Evolutionary conservation across 2,113 vertebrate species (phyloP).

Genomic region (Mirounga angustirostris): DNA sequence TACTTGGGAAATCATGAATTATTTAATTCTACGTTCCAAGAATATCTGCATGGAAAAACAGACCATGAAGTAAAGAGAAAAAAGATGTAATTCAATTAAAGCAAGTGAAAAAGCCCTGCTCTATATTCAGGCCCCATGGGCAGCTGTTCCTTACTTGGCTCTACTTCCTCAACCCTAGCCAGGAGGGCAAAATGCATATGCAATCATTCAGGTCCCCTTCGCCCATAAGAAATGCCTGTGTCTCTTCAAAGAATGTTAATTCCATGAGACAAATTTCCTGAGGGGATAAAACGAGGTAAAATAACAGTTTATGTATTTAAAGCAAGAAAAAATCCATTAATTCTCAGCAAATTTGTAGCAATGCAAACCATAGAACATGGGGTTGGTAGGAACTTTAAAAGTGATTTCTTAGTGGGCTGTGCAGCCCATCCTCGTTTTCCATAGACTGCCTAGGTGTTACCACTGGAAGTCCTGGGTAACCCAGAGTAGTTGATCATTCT

Average conservation of each 20-base stretch:
- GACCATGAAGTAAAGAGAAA: slow-evolving; percentile 72
- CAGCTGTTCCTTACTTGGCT: slow-evolving; percentile 60
- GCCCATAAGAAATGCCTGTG: slow-evolving; percentile 62
- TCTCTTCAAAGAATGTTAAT: slow-evolving; percentile 74
- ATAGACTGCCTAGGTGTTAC: not conserved
- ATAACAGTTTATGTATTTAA: slow-evolving; percentile 31
- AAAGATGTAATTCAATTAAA: slow-evolving; percentile 78
- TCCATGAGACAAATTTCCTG: slow-evolving; percentile 65
- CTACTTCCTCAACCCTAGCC: not conserved
- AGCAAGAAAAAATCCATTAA: slow-evolving; percentile 46
- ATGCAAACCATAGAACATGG: not conserved
- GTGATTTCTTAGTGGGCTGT: not conserved
- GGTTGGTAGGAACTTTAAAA: not conserved
- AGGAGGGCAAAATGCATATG: slow-evolving; percentile 67
- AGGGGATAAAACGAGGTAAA: slow-evolving; percentile 52
- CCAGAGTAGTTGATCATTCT: not conserved
- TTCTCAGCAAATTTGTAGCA: not conserved
- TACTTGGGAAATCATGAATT: slow-evolving; percentile 82
- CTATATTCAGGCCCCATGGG: slow-evolving; percentile 55
- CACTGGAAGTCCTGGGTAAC: not conserved
- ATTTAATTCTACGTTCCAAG: slow-evolving; percentile 81
- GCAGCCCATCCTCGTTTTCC: not conserved
- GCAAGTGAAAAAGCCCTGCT: slow-evolving; percentile 66
- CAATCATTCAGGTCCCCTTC: slow-evolving; percentile 62
- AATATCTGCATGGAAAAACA: slow-evolving; percentile 78